phyloP scores from a whole-genome alignment of 2,113 vertebrate species.

The Benitochromis conjunctus region DNA sequence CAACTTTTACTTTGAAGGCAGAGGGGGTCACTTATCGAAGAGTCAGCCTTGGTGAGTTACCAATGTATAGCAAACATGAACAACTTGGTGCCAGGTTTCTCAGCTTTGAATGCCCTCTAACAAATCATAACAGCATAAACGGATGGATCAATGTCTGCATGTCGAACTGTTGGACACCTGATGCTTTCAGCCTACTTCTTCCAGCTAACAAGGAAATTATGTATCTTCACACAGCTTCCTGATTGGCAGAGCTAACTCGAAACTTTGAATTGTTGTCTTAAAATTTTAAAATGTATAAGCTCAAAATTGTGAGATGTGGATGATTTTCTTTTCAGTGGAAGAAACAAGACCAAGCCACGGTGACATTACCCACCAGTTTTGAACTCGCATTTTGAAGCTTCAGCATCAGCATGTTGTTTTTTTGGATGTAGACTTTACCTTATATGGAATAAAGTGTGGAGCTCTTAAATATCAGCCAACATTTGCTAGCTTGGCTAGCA shows the following conservation, averaged over 20 bases:
- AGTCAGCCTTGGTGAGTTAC: neutral
- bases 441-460: neutral
- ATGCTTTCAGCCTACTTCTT: neutral
- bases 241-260: neutral
- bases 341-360: neutral
- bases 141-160: neutral
- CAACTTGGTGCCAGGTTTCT: neutral
- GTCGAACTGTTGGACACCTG: neutral
- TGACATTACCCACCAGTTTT: neutral
- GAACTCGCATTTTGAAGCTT: neutral
- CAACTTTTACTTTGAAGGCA: neutral
- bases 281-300: accelerated
- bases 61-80: neutral
- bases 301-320: neutral
- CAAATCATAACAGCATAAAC: neutral
- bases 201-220: neutral
- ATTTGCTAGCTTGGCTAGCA: neutral
- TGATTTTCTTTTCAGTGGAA: neutral
- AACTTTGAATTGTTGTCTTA: neutral
- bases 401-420: neutral
- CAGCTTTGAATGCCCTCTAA: neutral
- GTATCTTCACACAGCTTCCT: accelerated
- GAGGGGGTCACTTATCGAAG: neutral
- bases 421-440: neutral
- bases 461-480: neutral